Evolutionary conservation across 2,113 vertebrate species (phyloP).

Genomic region (Esox niger): DNA sequence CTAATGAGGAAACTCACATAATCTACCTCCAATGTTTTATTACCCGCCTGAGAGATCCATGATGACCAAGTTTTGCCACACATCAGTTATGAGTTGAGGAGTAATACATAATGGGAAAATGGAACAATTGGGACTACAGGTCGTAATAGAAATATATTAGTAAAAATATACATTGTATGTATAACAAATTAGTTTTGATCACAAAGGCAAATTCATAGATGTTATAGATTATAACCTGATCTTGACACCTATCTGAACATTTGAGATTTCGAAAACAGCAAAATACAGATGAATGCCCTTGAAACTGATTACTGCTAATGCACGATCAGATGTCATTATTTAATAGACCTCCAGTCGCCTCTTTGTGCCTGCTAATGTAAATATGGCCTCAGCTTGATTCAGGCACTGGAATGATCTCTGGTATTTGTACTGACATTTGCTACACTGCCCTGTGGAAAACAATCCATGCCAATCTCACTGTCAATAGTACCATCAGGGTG

Average conservation of each 20-base stretch:
- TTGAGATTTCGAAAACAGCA: not conserved
- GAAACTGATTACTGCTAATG: not conserved
- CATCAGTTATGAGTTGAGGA: no score
- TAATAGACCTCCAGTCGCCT: slow-evolving; percentile 12
- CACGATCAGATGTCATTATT: slow-evolving; percentile 2
- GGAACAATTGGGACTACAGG: no score
- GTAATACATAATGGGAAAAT: no score
- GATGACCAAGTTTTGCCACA: no score
- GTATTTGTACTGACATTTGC: slow-evolving; percentile 10
- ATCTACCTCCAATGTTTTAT: no score
- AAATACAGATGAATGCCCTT: not conserved
- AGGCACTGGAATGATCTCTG: not conserved
- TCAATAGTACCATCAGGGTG: not conserved
- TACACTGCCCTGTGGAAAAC: not conserved
- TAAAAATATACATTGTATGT: no score
- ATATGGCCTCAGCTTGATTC: not conserved
- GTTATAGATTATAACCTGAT: not conserved
- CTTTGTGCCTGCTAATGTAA: not conserved
- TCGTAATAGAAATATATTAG: no score
- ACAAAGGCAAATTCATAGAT: no score
- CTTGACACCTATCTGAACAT: not conserved
- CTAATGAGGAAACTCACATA: no score
- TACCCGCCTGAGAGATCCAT: no score
- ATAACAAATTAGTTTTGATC: no score
- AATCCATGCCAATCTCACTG: not conserved